Conservation (phyloP, 2,113 vertebrate species). For the Dicrurus megarhynchus region DNA sequence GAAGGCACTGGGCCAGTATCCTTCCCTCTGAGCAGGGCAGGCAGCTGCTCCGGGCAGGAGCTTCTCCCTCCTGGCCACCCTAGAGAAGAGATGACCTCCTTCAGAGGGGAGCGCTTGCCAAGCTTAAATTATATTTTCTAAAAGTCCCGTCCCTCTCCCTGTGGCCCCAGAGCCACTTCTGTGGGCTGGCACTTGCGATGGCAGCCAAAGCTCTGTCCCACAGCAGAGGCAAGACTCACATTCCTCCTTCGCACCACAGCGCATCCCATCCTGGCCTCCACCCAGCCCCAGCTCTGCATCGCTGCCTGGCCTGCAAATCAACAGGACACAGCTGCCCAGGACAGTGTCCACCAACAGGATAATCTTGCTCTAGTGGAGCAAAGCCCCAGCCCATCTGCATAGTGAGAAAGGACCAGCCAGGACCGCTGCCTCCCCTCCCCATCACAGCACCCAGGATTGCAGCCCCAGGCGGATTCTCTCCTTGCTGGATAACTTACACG, state of each 20-base stretch:
- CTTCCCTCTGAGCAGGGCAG: background rate
- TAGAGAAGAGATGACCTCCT: background rate
- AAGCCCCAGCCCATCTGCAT: background rate
- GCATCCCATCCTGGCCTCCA: background rate
- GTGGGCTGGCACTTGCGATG: accelerated
- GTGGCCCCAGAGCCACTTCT: background rate
- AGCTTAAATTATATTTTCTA: background rate
- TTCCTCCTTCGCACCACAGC: background rate
- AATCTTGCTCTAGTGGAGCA: background rate
- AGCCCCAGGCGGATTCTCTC: conserved; percentile 27
- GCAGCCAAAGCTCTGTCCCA: background rate
- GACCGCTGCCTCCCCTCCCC: background rate
- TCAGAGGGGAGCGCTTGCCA: background rate
- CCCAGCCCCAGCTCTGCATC: background rate
- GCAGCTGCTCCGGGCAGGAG: background rate
- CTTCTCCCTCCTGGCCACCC: background rate
- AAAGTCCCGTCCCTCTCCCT: background rate
- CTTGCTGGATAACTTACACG: background rate
- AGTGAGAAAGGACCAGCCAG: background rate
- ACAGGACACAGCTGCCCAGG: background rate
- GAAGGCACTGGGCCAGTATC: accelerated
- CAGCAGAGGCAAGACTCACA: background rate
- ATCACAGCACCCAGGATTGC: background rate
- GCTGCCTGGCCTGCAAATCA: accelerated
- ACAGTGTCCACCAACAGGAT: no score